Percentiles rank a stretch among this genome's conserved stretches.
Evolutionary conservation across 2,888 invertebrate species (phyloP).

Genomic region (Cylindroiulus punctatus): DNA sequence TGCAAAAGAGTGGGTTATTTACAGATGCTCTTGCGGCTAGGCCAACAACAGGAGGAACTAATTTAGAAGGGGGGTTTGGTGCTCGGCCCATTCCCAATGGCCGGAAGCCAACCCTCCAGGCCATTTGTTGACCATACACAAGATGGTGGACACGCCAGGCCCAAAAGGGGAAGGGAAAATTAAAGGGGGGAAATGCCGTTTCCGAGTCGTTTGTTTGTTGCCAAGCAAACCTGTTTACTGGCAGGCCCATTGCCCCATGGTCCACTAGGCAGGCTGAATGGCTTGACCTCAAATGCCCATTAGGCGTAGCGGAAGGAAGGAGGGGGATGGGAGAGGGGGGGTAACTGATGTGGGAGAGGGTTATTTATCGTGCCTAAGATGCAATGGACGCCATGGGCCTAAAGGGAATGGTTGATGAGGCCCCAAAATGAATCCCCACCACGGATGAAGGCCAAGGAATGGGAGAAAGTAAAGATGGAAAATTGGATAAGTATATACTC

Average conservation of each 20-base stretch:
- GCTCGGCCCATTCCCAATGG: constrained; percentile 20
- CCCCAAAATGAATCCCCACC: background rate
- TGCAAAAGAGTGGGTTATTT: constrained; percentile 32
- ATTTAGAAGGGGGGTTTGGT: background rate
- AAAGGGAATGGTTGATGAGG: constrained; percentile 13
- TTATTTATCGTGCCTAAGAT: constrained; percentile 9
- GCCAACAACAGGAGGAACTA: constrained; percentile 42
- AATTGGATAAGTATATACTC: constrained; percentile 12
- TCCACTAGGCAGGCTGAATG: constrained; percentile 43
- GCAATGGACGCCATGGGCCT: background rate
- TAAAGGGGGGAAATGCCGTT: constrained; percentile 6
- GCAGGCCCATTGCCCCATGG: constrained; percentile 34
- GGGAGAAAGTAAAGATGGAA: constrained; percentile 17
- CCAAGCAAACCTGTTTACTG: constrained; percentile 34
- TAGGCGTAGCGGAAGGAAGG: constrained; percentile 25
- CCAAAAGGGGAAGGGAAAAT: constrained; percentile 12
- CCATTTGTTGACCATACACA: constrained; percentile 17
- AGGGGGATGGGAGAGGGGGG: background rate
- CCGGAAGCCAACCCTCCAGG: constrained; percentile 5
- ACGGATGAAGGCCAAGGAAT: background rate
- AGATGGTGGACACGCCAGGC: background rate
- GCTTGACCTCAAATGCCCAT: constrained; percentile 40
- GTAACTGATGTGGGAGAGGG: background rate
- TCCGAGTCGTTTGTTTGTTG: constrained; percentile 22
- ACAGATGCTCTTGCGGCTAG: constrained; percentile 38